A percentile compares a stretch with the other conserved stretches of the same genome.
phyloP scores from a whole-genome alignment of 1,140 invertebrate genomes.

The Bombus confusus region DNA sequence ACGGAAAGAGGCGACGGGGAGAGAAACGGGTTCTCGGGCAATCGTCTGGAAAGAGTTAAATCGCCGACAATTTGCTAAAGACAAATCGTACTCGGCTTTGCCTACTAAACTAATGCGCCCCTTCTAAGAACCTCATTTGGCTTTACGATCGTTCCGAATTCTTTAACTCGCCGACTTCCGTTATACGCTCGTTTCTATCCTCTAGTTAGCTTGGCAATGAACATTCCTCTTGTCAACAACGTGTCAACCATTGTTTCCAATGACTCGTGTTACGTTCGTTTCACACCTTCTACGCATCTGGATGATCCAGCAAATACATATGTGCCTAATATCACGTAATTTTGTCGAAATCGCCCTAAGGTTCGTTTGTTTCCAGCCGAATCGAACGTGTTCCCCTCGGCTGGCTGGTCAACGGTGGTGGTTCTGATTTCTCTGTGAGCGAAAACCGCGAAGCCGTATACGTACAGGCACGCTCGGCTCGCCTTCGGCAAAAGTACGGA shows the following conservation, averaged over 20 bases:
- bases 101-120: conserved; percentile 20
- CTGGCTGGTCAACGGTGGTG: not conserved
- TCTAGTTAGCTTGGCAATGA: not conserved
- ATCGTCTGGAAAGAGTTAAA: conserved; percentile 11
- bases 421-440: not conserved
- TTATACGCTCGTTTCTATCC: not conserved
- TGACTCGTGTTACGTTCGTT: conserved; percentile 26
- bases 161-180: not conserved
- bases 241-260: conserved; percentile 30
- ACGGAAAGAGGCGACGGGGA: not conserved
- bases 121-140: conserved; percentile 34
- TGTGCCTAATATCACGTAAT: no score
- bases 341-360: not conserved
- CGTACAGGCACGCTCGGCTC: not conserved
- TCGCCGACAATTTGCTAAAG: not conserved
- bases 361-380: not conserved
- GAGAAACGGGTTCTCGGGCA: not conserved
- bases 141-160: conserved; percentile 15
- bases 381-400: not conserved
- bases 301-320: not conserved
- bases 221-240: not conserved
- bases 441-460: conserved; percentile 21
- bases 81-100: not conserved
- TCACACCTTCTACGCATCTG: not conserved
- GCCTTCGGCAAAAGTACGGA: not conserved